Base-by-base conservation (phyloP, 2,113 vertebrate genomes). In the Panthera tigris region DNA sequence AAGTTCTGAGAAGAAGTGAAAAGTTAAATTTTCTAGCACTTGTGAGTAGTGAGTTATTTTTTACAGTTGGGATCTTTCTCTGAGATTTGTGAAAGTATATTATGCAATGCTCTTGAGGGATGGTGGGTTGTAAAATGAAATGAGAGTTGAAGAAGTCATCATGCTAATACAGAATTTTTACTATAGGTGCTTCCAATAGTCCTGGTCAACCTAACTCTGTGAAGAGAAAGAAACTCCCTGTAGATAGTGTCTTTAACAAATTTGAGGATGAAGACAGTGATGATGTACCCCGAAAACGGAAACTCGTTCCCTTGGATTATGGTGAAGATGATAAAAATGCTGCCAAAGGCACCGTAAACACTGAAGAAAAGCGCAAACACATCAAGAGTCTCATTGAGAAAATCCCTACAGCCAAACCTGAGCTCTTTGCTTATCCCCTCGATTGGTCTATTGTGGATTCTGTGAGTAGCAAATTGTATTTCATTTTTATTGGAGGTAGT, bases 301-400 rank as follows among this genome's bases (percentile, higher is more conserved):
- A 99, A 98, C 99, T 99, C 61, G 99, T 99, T 89, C 99, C 99
- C 3, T 97, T 99, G 98, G 99, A 99, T 98, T 99, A 99, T 76
- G 99, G 99, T 69, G 99, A 99, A 25, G 99, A 99, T 87, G 99
- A 99, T 97, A 99, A 99, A 98, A 98, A 98, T 98, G 99, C 98
- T 96, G 98, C 99, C 88, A 99, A 99, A 98, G 99, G 99, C 98
- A 99, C 98, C 13, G 99, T 99, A 68, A 99, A 99, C 97, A 99
- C 99, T 1, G 99, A 99, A 98, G 99, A 99, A 98, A 99, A 99
- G 96, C 99, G 99, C 68, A 99, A 99, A 97, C 99, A 99, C 98
- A 99, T 99, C 98, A 99, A 99, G 98, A 99, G 99, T 98, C 99
- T 99, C 23, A 99, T 99, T 61, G 99, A 99, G 98, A 99, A 99